Evolutionary conservation across 2,113 vertebrate species (phyloP).

Genomic region (Petromus typicus): DNA sequence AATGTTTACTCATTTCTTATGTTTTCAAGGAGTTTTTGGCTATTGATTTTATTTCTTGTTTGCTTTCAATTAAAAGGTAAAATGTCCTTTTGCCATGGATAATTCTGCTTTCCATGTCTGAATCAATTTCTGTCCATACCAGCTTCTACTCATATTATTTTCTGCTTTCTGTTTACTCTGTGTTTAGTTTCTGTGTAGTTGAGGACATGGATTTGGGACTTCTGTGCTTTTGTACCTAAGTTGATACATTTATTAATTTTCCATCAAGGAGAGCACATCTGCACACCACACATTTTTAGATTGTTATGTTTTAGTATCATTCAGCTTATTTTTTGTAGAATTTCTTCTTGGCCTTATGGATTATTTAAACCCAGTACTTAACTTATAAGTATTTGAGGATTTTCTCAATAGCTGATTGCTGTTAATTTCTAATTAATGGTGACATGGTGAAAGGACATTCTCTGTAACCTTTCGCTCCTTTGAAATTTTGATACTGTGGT

Average conservation of each 20-base stretch:
- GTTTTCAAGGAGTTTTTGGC: background rate
- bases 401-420: background rate
- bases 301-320: background rate
- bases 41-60: background rate
- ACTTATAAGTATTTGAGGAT: background rate
- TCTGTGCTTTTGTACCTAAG: background rate
- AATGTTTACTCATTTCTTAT: background rate
- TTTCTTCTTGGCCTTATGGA: background rate
- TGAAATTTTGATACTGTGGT: background rate
- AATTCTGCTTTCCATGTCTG: background rate
- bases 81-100: background rate
- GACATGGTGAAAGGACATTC: background rate
- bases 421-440: slow-evolving; percentile 31
- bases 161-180: background rate
- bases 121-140: background rate
- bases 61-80: background rate
- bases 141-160: background rate
- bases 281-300: background rate
- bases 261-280: background rate
- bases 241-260: background rate
- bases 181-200: background rate
- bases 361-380: background rate
- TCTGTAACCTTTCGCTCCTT: background rate
- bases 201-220: background rate
- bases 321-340: background rate